Evolutionary conservation across 2,888 invertebrate species (phyloP), one percentile per base, ranked within the genome.

Genomic region (Diloba caeruleocephala): DNA sequence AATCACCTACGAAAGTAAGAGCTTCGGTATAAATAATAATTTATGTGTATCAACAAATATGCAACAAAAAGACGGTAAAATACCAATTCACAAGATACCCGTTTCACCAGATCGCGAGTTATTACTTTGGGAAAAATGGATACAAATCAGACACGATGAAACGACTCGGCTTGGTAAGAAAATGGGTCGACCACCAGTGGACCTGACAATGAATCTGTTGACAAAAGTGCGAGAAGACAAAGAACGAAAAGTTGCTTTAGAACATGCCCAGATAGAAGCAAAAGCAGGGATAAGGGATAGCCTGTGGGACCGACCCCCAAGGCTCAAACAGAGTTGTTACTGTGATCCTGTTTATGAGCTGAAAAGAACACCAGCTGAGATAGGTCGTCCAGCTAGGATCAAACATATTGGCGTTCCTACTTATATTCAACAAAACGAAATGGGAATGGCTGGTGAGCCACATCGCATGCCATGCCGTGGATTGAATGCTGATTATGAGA

Each of bases 101-200:
- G 12, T 70, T 15, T 73, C 79, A 36, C 87, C 89, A 0, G 90
- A 89, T 52, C 69, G 68, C 15, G 89, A 89, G 59, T 66, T 93
- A 28, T 55, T 86, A 3, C 54, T 82, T 12, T 92, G 93, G 93
- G 89, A 91, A 57, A 85, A 87, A 77, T 92, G 92, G 92, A 79
- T 89, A 56, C 71, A 79, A 64, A 87, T 90, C 33, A 79, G 93
- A 54, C 78, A 80, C 63, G 84, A 87, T 2, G 92, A 92, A 66
- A 81, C 79, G 0, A 63, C 58, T 4, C 68, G 73, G 21, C 77
- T 93, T 21, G 82, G 77, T 0, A 59, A 77, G 34, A 74, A 56
- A 32, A 74, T 83, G 0, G 41, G 72, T 1, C 76, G 84, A 46
- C 71, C 79, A 25, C 87, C 90, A 26, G 82, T 61, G 0, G 90